Base-by-base conservation (phyloP, 2,113 vertebrate species). In the Hippocampus zosterae region DNA sequence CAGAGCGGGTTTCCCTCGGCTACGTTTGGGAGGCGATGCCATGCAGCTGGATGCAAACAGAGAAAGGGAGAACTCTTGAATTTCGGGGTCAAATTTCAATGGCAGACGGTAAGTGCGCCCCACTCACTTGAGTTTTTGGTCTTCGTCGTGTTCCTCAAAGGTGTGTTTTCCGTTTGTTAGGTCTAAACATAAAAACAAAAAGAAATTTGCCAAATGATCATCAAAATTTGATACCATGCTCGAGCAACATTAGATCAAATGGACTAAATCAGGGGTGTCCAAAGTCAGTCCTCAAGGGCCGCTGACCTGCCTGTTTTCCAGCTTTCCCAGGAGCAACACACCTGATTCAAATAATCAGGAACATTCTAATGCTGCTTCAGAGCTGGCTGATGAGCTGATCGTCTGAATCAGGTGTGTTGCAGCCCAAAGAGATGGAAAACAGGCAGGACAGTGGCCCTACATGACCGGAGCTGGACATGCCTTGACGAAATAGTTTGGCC, bases 1-100 rank as follows among this genome's bases (percentile, higher is more conserved):
- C 44, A 99, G 90, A 27, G 96, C 95, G 8, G 97, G 96, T 87
- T 98, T 98, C 74, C 96, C 96, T 68, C 94, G 92, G 56, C 95
- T 97, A 40, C 93, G 91, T 88, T 97, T 98, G 62, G 94, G 95
- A 59, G 95, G 95, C 7, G 91, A 83, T 71, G 87, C 90, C 57
- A 95, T 96, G 74, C 3, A 64, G 81, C 55, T 67, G 70, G n/a
- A 78, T 64, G 69, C 56, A 64, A 40, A 42, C 1, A 53, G 11
- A 56, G 8, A 69, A 7, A 19, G 19, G 16, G 23, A 8, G 11
- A 23, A 50, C 46, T 6, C 18, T 50, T 23, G n/a, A 27, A 37
- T 16, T 37, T 0, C 33, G 33, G 33, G 33, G 53, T 16, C 29
- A 40, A 0, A 1, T 33, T 33, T 33, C 10, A 29, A 9, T 2